phyloP scores from a whole-genome alignment of 2,797 vertebrate genomes.

The Lophius americanus region DNA sequence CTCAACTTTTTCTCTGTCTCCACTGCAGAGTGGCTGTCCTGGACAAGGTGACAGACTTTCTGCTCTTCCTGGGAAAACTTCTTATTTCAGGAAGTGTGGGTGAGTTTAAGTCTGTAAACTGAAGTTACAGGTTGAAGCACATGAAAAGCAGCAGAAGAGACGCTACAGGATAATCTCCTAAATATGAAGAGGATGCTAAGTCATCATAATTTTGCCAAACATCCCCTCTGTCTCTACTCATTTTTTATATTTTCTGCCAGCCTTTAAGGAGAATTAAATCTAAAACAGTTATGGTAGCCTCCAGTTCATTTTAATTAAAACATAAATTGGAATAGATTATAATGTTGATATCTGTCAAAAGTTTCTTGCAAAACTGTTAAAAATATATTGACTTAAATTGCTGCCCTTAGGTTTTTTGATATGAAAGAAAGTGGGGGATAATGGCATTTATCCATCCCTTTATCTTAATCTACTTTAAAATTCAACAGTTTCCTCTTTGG shows the following conservation, averaged over 20 bases:
- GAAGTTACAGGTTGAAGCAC: neutral
- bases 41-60: conserved; percentile 95
- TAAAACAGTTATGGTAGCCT: neutral
- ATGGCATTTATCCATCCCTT: too few relatives aligned
- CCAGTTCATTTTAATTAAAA: conserved; percentile 5
- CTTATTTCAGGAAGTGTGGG: conserved; percentile 93
- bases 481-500: too few relatives aligned
- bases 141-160: neutral
- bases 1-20: conserved; percentile 21
- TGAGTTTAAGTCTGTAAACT: conserved; percentile 76
- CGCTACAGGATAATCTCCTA: conserved; percentile 1
- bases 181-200: conserved; percentile 9
- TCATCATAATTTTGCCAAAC: neutral
- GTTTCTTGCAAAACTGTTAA: too few relatives aligned
- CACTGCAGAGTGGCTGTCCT: conserved; percentile 88
- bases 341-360: neutral
- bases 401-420: too few relatives aligned
- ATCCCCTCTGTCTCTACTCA: conserved; percentile 1
- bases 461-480: too few relatives aligned
- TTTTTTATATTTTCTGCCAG: neutral
- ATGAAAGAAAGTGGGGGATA: too few relatives aligned
- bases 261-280: too few relatives aligned
- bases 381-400: too few relatives aligned
- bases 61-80: conserved; percentile 93
- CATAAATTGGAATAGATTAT: neutral